Conservation (phyloP, 2,888 invertebrate species). For the Pseudolycoriella hygida region DNA sequence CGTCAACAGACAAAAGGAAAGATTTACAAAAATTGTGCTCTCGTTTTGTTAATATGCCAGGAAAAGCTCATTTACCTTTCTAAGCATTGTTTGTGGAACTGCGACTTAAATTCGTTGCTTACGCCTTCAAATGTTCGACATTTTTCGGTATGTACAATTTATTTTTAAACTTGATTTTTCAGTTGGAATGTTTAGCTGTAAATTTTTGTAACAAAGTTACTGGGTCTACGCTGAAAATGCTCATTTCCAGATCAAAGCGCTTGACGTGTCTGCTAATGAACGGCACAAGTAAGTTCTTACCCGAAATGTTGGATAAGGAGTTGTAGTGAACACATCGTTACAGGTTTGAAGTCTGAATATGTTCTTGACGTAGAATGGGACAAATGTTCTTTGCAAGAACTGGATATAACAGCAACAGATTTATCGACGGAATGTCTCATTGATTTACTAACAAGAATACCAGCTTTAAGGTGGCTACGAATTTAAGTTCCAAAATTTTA, state of each 20-base stretch:
- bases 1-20: too few species aligned
- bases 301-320: too few species aligned
- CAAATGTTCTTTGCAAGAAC: constrained; percentile 78
- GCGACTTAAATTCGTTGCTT: too few species aligned
- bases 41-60: too few species aligned
- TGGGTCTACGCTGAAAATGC: constrained; percentile 83
- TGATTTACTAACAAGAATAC: constrained; percentile 78
- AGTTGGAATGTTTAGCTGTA: constrained; percentile 91
- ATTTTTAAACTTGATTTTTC: constrained; percentile 13
- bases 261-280: constrained; percentile 87
- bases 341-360: constrained; percentile 77
- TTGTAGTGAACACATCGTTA: too few species aligned
- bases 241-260: constrained; percentile 85
- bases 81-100: too few species aligned
- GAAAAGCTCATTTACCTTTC: too few species aligned
- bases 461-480: constrained; percentile 36
- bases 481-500: too few species aligned
- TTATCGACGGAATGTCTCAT: constrained; percentile 83
- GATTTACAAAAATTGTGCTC: too few species aligned
- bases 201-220: constrained; percentile 96
- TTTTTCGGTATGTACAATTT: not conserved
- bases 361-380: constrained; percentile 98
- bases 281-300: constrained; percentile 84
- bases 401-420: constrained; percentile 96
- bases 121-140: too few species aligned